Evolutionary conservation across 2,797 vertebrate genomes (phyloP).

Genomic region (Acomys russatus): DNA sequence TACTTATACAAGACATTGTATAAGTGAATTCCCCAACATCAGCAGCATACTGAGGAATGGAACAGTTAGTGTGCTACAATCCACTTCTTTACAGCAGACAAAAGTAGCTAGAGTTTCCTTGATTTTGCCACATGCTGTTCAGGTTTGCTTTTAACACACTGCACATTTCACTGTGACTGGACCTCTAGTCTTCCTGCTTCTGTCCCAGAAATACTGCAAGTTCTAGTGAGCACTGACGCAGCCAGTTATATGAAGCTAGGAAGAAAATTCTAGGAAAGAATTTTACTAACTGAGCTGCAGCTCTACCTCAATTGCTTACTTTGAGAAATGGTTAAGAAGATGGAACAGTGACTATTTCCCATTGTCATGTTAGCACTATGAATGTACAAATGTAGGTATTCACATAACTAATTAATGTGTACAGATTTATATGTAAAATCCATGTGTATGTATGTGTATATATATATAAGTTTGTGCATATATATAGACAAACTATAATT

Average conservation of each 20-base stretch:
- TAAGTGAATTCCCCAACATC: background rate
- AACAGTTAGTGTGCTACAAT: background rate
- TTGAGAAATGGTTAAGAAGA: background rate
- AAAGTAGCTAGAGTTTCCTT: background rate
- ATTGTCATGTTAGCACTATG: background rate
- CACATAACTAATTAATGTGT: accelerated
- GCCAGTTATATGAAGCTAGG: background rate
- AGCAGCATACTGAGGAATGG: background rate
- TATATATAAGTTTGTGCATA: too few species aligned
- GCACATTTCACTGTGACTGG: background rate
- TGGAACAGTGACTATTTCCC: too few species aligned
- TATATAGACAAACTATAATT: background rate
- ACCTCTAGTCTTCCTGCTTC: background rate
- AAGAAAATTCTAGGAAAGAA: background rate
- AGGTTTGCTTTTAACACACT: background rate
- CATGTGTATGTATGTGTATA: background rate
- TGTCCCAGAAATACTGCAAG: background rate
- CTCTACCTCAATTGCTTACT: background rate
- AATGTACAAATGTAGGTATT: background rate
- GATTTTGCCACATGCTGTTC: background rate
- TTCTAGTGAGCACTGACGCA: background rate
- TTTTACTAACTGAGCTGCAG: background rate
- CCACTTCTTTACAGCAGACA: background rate
- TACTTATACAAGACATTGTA: background rate
- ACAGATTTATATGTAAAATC: background rate